A percentile compares a stretch with the other conserved stretches of the same genome.
These are phyloP conservation scores for Tympanuchus pallidicinctus DNA, from an alignment of 2,113 vertebrate genomes.

Conservation along the genomic window DNA sequence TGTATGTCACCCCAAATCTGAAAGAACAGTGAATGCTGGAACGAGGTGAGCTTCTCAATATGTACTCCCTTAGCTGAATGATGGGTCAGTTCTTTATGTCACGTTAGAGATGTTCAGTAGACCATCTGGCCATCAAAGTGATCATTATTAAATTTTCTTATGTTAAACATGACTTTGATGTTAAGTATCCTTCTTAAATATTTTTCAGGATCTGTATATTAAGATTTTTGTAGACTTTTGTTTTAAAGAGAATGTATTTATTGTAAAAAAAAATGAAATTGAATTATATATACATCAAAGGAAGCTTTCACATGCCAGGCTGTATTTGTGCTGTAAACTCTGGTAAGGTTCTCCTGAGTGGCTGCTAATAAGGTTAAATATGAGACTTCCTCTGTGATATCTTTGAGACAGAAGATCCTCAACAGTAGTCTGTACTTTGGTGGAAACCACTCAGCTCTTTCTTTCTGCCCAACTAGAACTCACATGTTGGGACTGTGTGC, in stretches of 20 bases:
- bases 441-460: neutral
- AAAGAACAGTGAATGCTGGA: neutral
- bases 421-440: neutral
- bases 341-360: neutral
- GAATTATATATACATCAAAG: neutral
- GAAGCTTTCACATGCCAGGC: neutral
- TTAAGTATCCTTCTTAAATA: neutral
- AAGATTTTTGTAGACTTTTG: neutral
- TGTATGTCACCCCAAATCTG: neutral
- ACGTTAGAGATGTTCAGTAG: neutral
- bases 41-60: neutral
- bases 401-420: neutral
- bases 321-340: neutral
- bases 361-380: neutral
- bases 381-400: neutral
- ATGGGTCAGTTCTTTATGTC: neutral
- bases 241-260: neutral
- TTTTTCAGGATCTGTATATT: neutral
- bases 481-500: neutral
- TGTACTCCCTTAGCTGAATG: neutral
- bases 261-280: neutral
- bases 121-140: neutral
- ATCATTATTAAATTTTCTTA: neutral
- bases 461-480: neutral
- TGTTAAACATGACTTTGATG: neutral